These are phyloP conservation scores for Echinarachnius parma DNA, from an alignment of 53 echinoderm and acorn worm species.

Conservation along the genomic window DNA sequence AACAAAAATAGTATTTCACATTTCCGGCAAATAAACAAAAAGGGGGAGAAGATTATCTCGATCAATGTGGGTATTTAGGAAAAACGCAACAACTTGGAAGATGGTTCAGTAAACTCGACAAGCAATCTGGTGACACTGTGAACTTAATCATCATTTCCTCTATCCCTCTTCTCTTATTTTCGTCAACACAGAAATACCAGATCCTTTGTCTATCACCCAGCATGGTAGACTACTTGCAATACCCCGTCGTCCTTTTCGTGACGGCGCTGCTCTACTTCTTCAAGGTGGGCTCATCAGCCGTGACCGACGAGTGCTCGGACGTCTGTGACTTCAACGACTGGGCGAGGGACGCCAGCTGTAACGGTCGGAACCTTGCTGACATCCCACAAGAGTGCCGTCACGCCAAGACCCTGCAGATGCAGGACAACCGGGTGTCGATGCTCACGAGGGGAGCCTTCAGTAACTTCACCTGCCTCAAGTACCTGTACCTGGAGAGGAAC, in stretches of 20 bases:
- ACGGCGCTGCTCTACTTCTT: slow-evolving; percentile 12
- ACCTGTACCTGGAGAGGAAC: slow-evolving; percentile 43
- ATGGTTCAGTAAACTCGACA: too few relatives aligned
- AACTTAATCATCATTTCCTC: too few relatives aligned
- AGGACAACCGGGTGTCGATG: slow-evolving; percentile 17
- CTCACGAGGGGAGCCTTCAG: slow-evolving; percentile 19
- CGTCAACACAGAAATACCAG: too few relatives aligned
- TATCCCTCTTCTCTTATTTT: too few relatives aligned
- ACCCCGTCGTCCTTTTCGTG: neutral
- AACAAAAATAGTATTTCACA: too few relatives aligned
- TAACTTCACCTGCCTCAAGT: slow-evolving; percentile 31
- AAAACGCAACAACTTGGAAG: too few relatives aligned
- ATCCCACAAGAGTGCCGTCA: slow-evolving; percentile 27
- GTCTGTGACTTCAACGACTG: slow-evolving; percentile 40
- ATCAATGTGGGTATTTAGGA: too few relatives aligned
- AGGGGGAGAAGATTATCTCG: too few relatives aligned
- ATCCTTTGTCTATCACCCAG: too few relatives aligned
- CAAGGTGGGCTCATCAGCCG: neutral
- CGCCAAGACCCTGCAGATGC: slow-evolving; percentile 31
- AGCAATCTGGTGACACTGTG: too few relatives aligned
- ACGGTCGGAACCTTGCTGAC: slow-evolving; percentile 10
- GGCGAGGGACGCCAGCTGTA: slow-evolving; percentile 32
- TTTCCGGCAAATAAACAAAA: too few relatives aligned
- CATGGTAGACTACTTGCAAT: slow-evolving; percentile 2
- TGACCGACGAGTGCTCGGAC: slow-evolving; percentile 28